A percentile compares a stretch with the other conserved stretches of the same genome.
phyloP scores from a whole-genome alignment of 2,797 vertebrate genomes.

The Phylloscopus collybita region DNA sequence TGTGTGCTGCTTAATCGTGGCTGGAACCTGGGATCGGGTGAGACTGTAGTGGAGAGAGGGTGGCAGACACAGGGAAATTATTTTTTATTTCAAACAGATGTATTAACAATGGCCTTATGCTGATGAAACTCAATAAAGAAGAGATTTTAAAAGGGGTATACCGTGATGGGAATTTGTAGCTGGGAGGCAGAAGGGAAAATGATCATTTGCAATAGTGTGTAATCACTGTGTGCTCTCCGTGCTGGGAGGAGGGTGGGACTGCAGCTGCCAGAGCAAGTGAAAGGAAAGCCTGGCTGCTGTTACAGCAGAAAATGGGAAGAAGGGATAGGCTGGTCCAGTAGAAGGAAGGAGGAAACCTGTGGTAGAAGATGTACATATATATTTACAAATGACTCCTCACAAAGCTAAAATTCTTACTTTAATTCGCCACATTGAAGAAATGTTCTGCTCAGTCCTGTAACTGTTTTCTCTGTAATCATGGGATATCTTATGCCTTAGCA shows the following conservation, averaged over 20 bases:
- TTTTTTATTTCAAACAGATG: constrained; percentile 71
- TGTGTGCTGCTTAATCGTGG: not conserved
- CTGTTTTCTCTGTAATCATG: not conserved
- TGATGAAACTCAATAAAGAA: constrained; percentile 60
- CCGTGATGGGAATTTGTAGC: constrained; percentile 48
- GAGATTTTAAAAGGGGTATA: constrained; percentile 41
- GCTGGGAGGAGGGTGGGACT: not conserved
- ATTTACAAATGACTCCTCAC: not conserved
- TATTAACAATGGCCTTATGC: constrained; percentile 46
- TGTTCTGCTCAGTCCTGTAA: not conserved
- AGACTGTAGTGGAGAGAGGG: constrained; percentile 27
- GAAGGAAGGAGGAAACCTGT: not conserved
- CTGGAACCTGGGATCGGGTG: constrained; percentile 47
- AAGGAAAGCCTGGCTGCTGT: not conserved
- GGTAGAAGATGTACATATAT: not conserved
- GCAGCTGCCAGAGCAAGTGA: not conserved
- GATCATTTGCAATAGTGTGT: constrained; percentile 20
- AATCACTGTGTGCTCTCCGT: not conserved
- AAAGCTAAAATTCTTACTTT: not conserved
- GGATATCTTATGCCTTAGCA: not conserved
- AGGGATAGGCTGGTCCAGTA: not conserved
- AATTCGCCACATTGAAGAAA: not conserved
- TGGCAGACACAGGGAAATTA: constrained; percentile 59
- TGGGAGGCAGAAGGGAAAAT: constrained; percentile 54
- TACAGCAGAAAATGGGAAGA: not conserved